Evolutionary conservation across 23 tunicate species (phyloP), one percentile per base, ranked within the genome.

Genomic region (Oikopleura albicans): DNA sequence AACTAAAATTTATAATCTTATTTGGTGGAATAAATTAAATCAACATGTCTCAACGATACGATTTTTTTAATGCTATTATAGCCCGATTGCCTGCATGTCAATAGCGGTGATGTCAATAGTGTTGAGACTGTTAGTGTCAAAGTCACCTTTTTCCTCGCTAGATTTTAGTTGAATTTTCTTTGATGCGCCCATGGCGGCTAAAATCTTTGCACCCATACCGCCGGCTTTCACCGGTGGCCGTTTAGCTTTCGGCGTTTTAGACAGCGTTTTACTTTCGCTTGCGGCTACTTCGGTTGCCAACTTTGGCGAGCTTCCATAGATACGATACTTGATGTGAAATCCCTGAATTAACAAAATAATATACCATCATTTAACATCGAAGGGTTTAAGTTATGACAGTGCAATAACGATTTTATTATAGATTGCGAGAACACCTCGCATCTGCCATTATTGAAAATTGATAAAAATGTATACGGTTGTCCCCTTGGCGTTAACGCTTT

Each of bases 301-400:
- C 2, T 71, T 27, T 16, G 79, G 79, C 4, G 79, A 71, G 35
- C 37, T 22, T 12, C 79, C 79, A 29, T 71, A 29, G 37, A 71
- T 71, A 22, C 79, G 79, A 37, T 16, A 71, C 31, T 71, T 71
- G 37, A 71, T 71, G 79, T 71, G 79, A 37, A 71, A 71, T 12
- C 79, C 79, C 79, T 71, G 2, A 71, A 71, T 16, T 49, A 8
- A 49, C 22, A 49, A 49, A n/a, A n/a, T n/a, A n/a, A n/a, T n/a
- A n/a, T n/a, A n/a, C n/a, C n/a, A n/a, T n/a, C n/a, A n/a, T n/a
- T n/a, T n/a, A n/a, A n/a, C n/a, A n/a, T n/a, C n/a, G n/a, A n/a
- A n/a, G n/a, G n/a, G n/a, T n/a, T n/a, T n/a, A n/a, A n/a, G n/a
- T n/a, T n/a, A n/a, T n/a, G n/a, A n/a, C n/a, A n/a, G n/a, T n/a